Percentiles rank a stretch among this genome's conserved stretches.
phyloP scores from a whole-genome alignment of 2,113 vertebrate genomes.

The Pterocles orientalis region DNA sequence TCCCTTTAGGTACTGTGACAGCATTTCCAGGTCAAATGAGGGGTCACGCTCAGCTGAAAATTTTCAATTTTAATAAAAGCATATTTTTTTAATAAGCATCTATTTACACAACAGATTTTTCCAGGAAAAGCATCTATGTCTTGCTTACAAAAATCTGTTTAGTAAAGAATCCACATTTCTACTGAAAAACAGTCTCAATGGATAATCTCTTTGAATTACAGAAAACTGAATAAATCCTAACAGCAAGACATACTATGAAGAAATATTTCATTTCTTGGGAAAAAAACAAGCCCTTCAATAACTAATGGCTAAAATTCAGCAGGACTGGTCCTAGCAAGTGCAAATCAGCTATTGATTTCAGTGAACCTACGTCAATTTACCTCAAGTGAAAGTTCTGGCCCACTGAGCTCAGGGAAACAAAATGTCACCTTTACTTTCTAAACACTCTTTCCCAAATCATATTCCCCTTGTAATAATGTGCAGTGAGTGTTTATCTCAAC shows the following conservation, averaged over 20 bases:
- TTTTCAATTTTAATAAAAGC: background rate
- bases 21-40: background rate
- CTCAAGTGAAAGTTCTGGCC: slow-evolving; percentile 35
- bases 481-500: slow-evolving; percentile 52
- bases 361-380: background rate
- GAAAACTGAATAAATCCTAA: background rate
- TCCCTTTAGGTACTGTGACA: background rate
- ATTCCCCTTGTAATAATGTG: slow-evolving; percentile 59
- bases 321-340: background rate
- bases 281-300: background rate
- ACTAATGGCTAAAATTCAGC: background rate
- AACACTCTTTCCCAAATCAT: slow-evolving; percentile 39
- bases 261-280: background rate
- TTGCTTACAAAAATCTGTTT: background rate
- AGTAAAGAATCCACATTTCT: background rate
- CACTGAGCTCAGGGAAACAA: slow-evolving; percentile 53
- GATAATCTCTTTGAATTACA: background rate
- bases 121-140: background rate
- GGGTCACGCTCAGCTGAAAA: background rate
- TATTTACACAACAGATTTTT: background rate
- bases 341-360: slow-evolving; percentile 10
- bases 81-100: background rate
- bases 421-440: slow-evolving; percentile 59
- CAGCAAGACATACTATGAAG: background rate
- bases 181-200: background rate